Percentiles rank a stretch among this genome's conserved stretches.
Evolutionary conservation across 2,113 vertebrate genomes (phyloP).

Genomic region (Pterocles burchelli): DNA sequence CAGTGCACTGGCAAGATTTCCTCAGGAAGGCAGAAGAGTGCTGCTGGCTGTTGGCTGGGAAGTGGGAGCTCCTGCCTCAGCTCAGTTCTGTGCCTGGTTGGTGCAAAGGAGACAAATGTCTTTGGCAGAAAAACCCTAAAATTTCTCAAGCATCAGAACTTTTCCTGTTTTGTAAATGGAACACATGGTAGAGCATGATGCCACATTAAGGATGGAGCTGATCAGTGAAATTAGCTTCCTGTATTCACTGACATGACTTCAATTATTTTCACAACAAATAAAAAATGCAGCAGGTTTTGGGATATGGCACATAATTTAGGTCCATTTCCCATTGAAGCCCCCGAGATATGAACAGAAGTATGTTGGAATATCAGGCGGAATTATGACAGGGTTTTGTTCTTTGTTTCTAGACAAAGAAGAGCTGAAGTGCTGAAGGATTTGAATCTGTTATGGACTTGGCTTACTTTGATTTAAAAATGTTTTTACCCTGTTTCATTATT

Average conservation of each 20-base stretch:
- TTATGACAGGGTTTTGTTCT: background rate
- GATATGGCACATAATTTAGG: background rate
- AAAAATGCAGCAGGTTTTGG: background rate
- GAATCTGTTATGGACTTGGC: background rate
- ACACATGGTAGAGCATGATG: background rate
- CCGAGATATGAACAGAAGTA: background rate
- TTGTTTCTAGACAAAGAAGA: conserved; percentile 33
- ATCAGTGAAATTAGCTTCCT: conserved; percentile 24
- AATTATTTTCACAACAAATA: conserved; percentile 3
- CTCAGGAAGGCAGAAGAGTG: background rate
- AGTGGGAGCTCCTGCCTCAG: background rate
- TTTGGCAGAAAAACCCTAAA: background rate
- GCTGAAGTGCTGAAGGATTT: conserved; percentile 13
- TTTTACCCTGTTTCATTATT: conserved; percentile 5
- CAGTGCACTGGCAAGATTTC: background rate
- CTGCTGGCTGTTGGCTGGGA: background rate
- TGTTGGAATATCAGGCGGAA: background rate
- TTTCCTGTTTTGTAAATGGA: conserved; percentile 5
- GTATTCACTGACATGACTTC: background rate
- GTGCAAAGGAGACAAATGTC: background rate
- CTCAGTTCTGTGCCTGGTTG: background rate
- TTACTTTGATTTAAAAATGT: background rate
- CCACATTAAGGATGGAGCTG: background rate
- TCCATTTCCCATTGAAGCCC: background rate
- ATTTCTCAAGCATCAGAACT: background rate